Conservation (phyloP, 2,113 vertebrate species). For the Leptobrachium leishanense region DNA sequence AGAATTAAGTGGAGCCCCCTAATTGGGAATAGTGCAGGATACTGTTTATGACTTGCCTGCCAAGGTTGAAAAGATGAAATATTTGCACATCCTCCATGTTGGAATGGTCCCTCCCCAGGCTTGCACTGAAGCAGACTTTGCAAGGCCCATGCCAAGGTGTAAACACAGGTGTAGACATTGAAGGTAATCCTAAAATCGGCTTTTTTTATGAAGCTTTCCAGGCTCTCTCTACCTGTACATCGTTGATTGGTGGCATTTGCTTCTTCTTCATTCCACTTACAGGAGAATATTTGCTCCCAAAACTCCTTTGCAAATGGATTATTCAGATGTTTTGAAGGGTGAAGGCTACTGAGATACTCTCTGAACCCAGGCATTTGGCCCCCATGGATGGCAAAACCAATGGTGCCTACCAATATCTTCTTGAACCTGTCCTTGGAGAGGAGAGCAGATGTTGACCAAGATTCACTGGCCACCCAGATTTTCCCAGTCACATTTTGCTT, state of each 20-base stretch:
- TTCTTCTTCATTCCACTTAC: not conserved
- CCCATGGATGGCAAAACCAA: constrained; percentile 34
- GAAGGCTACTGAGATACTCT: constrained; percentile 19
- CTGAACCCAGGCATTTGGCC: constrained; percentile 34
- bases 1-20: too few species aligned
- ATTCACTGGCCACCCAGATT: constrained; percentile 22
- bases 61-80: constrained; percentile 21
- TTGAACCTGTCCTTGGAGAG: constrained; percentile 10
- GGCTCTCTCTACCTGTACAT: constrained; percentile 24
- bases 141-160: constrained; percentile 65
- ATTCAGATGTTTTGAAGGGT: not conserved
- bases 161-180: constrained; percentile 32
- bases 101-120: constrained; percentile 7
- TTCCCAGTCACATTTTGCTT: constrained; percentile 20
- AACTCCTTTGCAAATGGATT: constrained; percentile 22
- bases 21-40: too few species aligned
- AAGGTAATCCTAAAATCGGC: constrained; percentile 3
- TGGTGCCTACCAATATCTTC: not conserved
- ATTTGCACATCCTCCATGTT: not conserved
- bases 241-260: too few species aligned
- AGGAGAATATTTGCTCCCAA: constrained; percentile 46
- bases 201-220: constrained; percentile 4
- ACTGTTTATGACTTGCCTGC: constrained; percentile 6
- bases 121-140: constrained; percentile 12
- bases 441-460: constrained; percentile 26